phyloP scores from a whole-genome alignment of 2,888 invertebrate species.

The Ormyrus pomaceus region DNA sequence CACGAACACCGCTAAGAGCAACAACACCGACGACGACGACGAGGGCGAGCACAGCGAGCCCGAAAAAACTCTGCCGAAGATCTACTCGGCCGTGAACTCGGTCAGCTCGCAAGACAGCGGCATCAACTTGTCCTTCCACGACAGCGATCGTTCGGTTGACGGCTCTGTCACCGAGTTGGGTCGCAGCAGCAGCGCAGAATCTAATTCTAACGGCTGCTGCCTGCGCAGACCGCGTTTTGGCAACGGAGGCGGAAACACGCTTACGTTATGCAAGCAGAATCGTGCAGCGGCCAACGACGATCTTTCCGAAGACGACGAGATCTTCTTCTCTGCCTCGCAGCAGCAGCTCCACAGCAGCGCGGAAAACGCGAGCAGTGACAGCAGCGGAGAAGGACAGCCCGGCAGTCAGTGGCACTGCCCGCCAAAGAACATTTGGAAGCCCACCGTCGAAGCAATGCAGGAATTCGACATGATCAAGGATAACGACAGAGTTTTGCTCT shows the following conservation, averaged over 20 bases:
- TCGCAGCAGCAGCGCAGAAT: conserved; percentile 72
- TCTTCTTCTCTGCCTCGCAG: conserved; percentile 53
- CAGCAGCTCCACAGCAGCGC: conserved; percentile 49
- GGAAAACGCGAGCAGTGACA: neutral
- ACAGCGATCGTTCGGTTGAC: conserved; percentile 79
- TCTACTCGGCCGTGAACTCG: conserved; percentile 82
- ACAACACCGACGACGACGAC: conserved; percentile 71
- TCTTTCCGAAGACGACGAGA: conserved; percentile 71
- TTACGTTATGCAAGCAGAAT: conserved; percentile 60
- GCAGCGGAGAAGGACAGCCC: neutral
- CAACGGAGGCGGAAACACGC: conserved; percentile 36
- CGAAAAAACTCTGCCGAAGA: conserved; percentile 78
- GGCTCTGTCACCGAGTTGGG: conserved; percentile 60
- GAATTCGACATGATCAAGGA: conserved; percentile 90
- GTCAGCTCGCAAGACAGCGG: conserved; percentile 88
- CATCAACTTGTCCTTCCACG: conserved; percentile 85
- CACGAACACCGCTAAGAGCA: conserved; percentile 41
- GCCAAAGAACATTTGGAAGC: conserved; percentile 89
- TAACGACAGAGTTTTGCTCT: conserved; percentile 89
- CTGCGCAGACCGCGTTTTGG: conserved; percentile 59
- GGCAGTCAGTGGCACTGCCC: conserved; percentile 84
- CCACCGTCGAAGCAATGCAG: conserved; percentile 87
- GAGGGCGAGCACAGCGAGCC: conserved; percentile 71
- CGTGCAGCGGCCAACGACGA: conserved; percentile 64
- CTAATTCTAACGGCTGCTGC: conserved; percentile 65